phyloP scores from a whole-genome alignment of 1,140 invertebrate genomes.

The Dryas iulia region DNA sequence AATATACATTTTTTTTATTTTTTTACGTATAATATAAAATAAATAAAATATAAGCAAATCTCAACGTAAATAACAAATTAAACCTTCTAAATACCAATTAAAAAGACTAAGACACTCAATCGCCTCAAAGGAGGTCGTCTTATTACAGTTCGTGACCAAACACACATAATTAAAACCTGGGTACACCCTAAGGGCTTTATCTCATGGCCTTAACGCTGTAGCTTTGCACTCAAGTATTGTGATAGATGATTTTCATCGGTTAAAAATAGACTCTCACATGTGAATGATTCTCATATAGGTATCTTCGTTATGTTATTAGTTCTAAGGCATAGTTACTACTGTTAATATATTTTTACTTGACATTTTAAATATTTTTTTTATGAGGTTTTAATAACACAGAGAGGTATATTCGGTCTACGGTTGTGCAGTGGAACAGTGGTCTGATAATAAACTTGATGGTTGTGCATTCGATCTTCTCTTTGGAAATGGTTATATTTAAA shows the following conservation, averaged over 20 bases:
- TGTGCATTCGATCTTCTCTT: no score
- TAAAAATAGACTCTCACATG: conserved; percentile 11
- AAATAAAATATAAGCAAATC: not conserved
- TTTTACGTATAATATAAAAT: not conserved
- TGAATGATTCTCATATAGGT: not conserved
- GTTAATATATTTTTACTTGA: no score
- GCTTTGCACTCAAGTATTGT: conserved; percentile 19
- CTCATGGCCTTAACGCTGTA: conserved; percentile 27
- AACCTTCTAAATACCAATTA: conserved; percentile 31
- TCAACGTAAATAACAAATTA: conserved; percentile 14
- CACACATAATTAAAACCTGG: conserved; percentile 37
- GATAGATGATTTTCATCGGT: conserved; percentile 22
- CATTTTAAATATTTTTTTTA: no score
- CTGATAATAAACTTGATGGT: no score
- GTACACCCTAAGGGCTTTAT: conserved; percentile 29
- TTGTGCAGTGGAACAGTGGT: no score
- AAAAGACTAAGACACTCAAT: conserved; percentile 16
- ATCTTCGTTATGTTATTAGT: not conserved
- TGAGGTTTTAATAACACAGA: no score
- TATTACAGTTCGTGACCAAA: conserved; percentile 35
- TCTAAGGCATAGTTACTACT: no score
- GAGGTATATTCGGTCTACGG: no score
- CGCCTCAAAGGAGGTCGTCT: conserved; percentile 27
- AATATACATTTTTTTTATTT: no score
- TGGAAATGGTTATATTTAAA: no score